These are phyloP conservation scores for Alouatta palliata DNA, from an alignment of 2,113 vertebrate genomes.

Conservation along the genomic window DNA sequence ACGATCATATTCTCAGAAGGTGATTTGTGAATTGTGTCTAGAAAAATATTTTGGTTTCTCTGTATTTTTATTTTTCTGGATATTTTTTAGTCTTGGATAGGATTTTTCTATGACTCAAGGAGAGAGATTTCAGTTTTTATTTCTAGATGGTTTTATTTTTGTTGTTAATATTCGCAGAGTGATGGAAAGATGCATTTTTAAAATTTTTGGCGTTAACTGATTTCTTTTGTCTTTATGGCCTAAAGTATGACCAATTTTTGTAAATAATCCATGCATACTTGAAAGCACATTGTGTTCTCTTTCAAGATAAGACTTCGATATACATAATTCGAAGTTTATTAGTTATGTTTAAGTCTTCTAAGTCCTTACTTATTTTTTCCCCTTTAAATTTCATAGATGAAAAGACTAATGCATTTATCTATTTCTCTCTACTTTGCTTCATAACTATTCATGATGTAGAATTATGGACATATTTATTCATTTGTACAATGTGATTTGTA, in stretches of 20 bases:
- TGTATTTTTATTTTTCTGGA: background rate
- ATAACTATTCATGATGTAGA: background rate
- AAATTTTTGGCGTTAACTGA: background rate
- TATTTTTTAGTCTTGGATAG: background rate
- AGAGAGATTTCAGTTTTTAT: background rate
- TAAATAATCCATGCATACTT: background rate
- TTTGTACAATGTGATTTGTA: background rate
- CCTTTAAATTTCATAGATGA: background rate
- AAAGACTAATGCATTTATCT: background rate
- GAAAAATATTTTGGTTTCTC: background rate
- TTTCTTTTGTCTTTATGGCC: background rate
- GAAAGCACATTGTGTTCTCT: background rate
- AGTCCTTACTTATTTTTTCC: background rate
- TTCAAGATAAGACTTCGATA: background rate
- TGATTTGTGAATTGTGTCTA: background rate
- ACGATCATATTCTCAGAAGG: background rate
- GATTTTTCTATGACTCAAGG: background rate
- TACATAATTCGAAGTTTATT: background rate
- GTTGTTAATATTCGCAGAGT: background rate
- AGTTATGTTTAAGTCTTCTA: background rate
- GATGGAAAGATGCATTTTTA: background rate
- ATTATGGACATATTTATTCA: background rate
- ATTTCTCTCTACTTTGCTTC: background rate
- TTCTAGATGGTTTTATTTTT: background rate
- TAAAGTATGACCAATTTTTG: background rate